Conservation (phyloP, 2,113 vertebrate species). For the Ophiodon elongatus region DNA sequence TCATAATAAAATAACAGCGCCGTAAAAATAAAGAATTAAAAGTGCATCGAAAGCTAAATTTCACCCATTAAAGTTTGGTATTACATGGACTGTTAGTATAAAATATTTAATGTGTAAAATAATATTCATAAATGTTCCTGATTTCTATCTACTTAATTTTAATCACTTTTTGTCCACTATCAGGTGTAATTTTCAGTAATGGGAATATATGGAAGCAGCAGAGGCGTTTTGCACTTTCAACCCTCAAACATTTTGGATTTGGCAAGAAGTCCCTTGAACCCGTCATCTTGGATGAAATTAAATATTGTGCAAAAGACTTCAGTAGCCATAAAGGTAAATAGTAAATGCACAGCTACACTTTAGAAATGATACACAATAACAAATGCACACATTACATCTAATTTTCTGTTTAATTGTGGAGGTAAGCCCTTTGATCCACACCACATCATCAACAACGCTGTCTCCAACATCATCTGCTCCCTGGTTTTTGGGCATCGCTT, state of each 20-base stretch:
- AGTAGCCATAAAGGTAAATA: constrained; percentile 33
- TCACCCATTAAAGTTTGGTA: background rate
- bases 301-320: constrained; percentile 33
- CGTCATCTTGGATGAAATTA: constrained; percentile 83
- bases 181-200: constrained; percentile 54
- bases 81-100: background rate
- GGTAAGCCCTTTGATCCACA: constrained; percentile 78
- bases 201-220: constrained; percentile 82
- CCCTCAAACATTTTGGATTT: constrained; percentile 85
- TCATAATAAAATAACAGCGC: background rate
- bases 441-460: constrained; percentile 82
- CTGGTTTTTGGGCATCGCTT: constrained; percentile 88
- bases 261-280: constrained; percentile 83
- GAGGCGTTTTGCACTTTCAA: constrained; percentile 80
- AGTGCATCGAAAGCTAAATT: background rate
- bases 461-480: constrained; percentile 88
- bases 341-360: rapidly evolving
- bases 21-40: background rate
- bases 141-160: background rate
- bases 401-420: constrained; percentile 18
- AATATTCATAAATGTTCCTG: background rate
- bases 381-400: background rate
- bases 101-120: background rate
- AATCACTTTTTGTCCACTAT: background rate
- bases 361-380: rapidly evolving